Evolutionary conservation across 2,888 invertebrate genomes (phyloP), one percentile per base, ranked within the genome.

Genomic region (Zonitis immaculata): DNA sequence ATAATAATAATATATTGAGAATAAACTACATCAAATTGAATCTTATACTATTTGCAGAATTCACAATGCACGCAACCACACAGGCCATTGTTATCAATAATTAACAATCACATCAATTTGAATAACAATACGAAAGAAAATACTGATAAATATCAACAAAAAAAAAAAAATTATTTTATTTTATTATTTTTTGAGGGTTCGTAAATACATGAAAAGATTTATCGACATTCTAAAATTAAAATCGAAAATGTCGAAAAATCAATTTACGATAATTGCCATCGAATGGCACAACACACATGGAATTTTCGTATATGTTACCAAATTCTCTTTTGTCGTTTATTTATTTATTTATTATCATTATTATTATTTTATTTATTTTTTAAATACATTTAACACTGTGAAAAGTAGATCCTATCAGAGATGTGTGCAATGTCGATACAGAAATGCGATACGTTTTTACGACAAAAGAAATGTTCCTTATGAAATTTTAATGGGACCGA

Each of bases 241-340:
- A 69, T 66, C 65, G 63, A 60, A 68, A n/a, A n/a, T 65, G 67
- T 64, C 65, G 58, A 67, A 70, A 72, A 71, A 71, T 71, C 72
- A 72, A 71, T 71, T 71, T 70, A 70, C 65, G 70, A 66, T 71
- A 70, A 71, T 70, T 70, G 70, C 65, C n/a, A 57, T 64, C 61
- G 54, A 60, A 55, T 63, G 61, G 60, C 64, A 54, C n/a, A n/a
- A n/a, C n/a, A n/a, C n/a, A n/a, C n/a, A n/a, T 56, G 57, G 64
- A 67, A 64, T 63, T 64, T 63, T 59, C n/a, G n/a, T n/a, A n/a
- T n/a, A n/a, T n/a, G n/a, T n/a, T n/a, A n/a, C n/a, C n/a, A n/a
- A n/a, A n/a, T n/a, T n/a, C n/a, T n/a, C n/a, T n/a, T n/a, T n/a
- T n/a, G n/a, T n/a, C n/a, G n/a, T n/a, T n/a, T n/a, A n/a, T n/a